Conservation (phyloP, 2,113 vertebrate genomes). For the Anoura caudifer region DNA sequence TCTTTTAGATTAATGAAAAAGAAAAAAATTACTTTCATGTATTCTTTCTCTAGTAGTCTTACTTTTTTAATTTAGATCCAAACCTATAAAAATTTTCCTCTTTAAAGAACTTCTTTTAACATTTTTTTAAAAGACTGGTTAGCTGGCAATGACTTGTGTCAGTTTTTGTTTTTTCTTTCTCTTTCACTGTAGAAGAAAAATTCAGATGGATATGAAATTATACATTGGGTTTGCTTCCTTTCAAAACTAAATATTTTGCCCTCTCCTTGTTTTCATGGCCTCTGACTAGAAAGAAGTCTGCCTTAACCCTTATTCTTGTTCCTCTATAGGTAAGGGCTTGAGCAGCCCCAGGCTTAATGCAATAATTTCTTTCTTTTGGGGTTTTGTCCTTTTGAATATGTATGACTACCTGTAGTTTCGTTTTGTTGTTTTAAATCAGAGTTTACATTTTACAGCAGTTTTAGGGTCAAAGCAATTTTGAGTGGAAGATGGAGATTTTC, state of each 20-base stretch:
- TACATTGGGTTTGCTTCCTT: not conserved
- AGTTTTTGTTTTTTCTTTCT: not conserved
- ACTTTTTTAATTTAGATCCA: not conserved
- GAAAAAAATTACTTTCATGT: not conserved
- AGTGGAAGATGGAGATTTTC: not conserved
- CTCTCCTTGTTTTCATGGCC: not conserved
- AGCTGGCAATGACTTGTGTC: not conserved
- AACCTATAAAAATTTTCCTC: not conserved
- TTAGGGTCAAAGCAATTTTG: not conserved
- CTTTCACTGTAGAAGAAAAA: not conserved
- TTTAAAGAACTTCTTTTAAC: not conserved
- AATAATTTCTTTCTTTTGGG: not conserved
- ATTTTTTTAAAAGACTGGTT: not conserved
- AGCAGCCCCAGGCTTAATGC: not conserved
- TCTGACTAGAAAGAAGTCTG: not conserved
- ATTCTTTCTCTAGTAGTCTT: not conserved
- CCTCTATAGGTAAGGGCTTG: not conserved
- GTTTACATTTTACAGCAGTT: not conserved
- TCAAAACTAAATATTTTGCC: not conserved
- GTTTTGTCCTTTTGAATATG: not conserved
- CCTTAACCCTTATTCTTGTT: not conserved
- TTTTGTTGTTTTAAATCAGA: not conserved
- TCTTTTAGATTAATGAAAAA: not conserved
- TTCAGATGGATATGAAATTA: not conserved
- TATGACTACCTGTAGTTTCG: not conserved